phyloP scores from a whole-genome alignment of 2,888 invertebrate genomes.

The Anoncus sp. region DNA sequence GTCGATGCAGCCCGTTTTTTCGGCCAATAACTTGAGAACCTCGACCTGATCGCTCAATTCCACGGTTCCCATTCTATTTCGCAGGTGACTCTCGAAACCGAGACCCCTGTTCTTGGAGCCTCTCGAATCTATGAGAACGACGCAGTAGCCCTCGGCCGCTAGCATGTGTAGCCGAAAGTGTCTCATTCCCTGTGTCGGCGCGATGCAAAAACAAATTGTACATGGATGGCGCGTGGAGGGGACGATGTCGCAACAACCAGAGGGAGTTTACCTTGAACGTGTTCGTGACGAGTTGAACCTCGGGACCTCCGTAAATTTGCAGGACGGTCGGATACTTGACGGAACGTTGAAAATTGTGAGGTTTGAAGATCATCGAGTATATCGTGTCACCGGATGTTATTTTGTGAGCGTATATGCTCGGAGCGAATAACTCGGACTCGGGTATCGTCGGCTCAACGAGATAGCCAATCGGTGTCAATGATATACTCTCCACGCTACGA shows the following conservation, averaged over 20 bases:
- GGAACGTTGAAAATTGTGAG: constrained; percentile 88
- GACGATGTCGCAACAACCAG: too few species aligned
- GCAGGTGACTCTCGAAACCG: constrained; percentile 95
- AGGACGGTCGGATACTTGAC: constrained; percentile 95
- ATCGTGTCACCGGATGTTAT: constrained; percentile 89
- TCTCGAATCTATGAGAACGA: constrained; percentile 97
- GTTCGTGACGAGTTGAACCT: constrained; percentile 98
- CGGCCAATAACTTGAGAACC: constrained; percentile 93
- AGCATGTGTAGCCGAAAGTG: constrained; percentile 97
- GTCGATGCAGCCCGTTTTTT: constrained; percentile 95
- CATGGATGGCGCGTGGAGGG: too few species aligned
- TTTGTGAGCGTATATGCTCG: constrained; percentile 89
- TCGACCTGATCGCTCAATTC: constrained; percentile 98
- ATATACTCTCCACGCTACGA: constrained; percentile 88
- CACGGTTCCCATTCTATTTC: constrained; percentile 96
- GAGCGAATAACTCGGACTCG: constrained; percentile 87
- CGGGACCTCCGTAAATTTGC: constrained; percentile 99
- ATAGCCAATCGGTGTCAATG: constrained; percentile 88
- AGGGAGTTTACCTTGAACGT: constrained; percentile 98
- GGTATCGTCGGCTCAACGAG: constrained; percentile 87
- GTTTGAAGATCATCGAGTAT: constrained; percentile 96
- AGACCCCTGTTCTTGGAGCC: constrained; percentile 98
- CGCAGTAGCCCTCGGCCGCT: constrained; percentile 97
- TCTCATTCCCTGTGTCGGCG: constrained; percentile 91
- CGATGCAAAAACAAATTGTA: too few species aligned